Evolutionary conservation across 2,113 vertebrate species (phyloP).

Genomic region (Onychostruthus taczanowskii): DNA sequence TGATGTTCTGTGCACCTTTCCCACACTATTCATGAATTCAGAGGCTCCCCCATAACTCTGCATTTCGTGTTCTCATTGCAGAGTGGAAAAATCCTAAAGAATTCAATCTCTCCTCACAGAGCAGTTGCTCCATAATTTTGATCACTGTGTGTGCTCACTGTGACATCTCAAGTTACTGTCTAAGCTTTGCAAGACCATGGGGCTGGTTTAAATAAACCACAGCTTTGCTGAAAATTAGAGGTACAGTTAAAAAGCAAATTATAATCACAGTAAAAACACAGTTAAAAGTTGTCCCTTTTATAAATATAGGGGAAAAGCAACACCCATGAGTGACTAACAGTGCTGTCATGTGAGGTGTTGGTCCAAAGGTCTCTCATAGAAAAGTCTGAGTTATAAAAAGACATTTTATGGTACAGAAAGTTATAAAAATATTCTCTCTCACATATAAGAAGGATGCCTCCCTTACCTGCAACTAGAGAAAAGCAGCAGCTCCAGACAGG

Average conservation of each 20-base stretch:
- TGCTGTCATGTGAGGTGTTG: background rate
- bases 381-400: background rate
- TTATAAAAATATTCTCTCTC: background rate
- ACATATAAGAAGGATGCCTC: background rate
- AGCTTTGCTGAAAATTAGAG: background rate
- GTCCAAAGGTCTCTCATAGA: background rate
- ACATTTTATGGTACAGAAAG: background rate
- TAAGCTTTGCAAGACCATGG: background rate
- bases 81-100: background rate
- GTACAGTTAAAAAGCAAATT: background rate
- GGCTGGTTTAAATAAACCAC: background rate
- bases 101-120: constrained; percentile 26
- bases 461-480: background rate
- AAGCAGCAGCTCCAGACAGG: background rate
- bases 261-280: background rate
- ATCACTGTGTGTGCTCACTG: background rate
- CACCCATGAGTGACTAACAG: background rate
- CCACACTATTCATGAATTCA: background rate
- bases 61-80: background rate
- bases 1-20: background rate
- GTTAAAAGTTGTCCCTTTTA: background rate
- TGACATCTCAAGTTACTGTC: constrained; percentile 21
- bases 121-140: constrained; percentile 30
- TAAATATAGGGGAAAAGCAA: background rate
- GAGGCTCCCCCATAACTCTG: background rate